These are phyloP conservation scores for Pterostichus niger DNA, from an alignment of 2,888 invertebrate species.

Conservation along the genomic window DNA sequence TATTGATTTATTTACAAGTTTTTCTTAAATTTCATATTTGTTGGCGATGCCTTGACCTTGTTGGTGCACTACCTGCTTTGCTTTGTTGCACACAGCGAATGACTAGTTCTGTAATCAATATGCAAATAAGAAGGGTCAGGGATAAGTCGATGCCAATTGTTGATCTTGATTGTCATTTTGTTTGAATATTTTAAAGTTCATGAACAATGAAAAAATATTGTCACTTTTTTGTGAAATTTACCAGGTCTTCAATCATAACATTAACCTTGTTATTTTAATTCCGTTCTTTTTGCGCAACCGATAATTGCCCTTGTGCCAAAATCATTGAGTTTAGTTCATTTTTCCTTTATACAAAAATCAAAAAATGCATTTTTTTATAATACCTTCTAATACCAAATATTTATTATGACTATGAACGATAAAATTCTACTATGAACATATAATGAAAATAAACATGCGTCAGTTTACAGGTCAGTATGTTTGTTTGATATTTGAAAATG, in stretches of 20 bases:
- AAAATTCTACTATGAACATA: neutral
- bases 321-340: neutral
- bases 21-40: slow-evolving; percentile 34
- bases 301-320: slow-evolving; percentile 27
- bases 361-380: neutral
- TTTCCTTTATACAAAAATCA: neutral
- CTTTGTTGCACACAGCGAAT: slow-evolving; percentile 12
- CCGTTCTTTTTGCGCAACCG: slow-evolving; percentile 10
- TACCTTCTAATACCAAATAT: too few relatives aligned
- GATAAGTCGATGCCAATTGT: slow-evolving; percentile 29
- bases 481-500: neutral
- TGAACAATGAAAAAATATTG: slow-evolving; percentile 15
- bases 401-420: neutral
- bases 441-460: neutral
- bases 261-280: slow-evolving; percentile 29
- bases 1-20: slow-evolving; percentile 22
- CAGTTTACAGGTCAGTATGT: neutral
- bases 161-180: slow-evolving; percentile 58
- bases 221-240: slow-evolving; percentile 7
- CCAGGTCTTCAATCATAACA: slow-evolving; percentile 5
- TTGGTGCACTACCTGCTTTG: slow-evolving; percentile 49
- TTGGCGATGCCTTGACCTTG: slow-evolving; percentile 49
- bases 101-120: slow-evolving; percentile 12
- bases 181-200: slow-evolving; percentile 48
- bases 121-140: slow-evolving; percentile 17